Evolutionary conservation across 2,888 invertebrate genomes (phyloP).

Genomic region (Baronia brevicornis): DNA sequence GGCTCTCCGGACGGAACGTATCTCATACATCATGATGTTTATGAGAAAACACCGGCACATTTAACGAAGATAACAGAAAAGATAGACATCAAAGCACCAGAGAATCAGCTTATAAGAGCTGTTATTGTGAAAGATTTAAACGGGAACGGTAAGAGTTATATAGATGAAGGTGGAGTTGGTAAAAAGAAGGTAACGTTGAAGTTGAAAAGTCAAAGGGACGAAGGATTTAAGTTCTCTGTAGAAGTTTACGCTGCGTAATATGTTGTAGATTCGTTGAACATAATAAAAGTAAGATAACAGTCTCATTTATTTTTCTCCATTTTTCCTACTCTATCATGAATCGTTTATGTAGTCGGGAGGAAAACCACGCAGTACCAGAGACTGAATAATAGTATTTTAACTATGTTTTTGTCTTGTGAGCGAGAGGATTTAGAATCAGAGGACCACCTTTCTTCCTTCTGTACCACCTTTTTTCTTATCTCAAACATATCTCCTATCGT

Average conservation of each 20-base stretch:
- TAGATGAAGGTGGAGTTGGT: slow-evolving; percentile 30
- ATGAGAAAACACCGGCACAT: slow-evolving; percentile 14
- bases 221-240: slow-evolving; percentile 22
- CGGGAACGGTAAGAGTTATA: slow-evolving; percentile 25
- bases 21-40: slow-evolving; percentile 17
- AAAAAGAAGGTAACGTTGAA: slow-evolving; percentile 24
- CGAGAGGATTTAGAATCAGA: too few relatives aligned
- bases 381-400: too few relatives aligned
- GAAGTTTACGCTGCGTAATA: slow-evolving; percentile 6
- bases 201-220: slow-evolving; percentile 20
- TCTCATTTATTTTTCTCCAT: too few relatives aligned
- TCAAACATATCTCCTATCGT: too few relatives aligned
- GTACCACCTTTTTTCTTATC: too few relatives aligned
- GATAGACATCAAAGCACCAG: slow-evolving; percentile 17
- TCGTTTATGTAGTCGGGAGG: too few relatives aligned
- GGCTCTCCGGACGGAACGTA: slow-evolving; percentile 15
- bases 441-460: too few relatives aligned
- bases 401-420: too few relatives aligned
- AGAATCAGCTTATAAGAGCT: slow-evolving; percentile 21
- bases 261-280: neutral
- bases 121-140: slow-evolving; percentile 26
- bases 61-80: slow-evolving; percentile 17
- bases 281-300: neutral
- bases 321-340: too few relatives aligned
- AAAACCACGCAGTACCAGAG: too few relatives aligned